These are phyloP conservation scores for Fregata magnificens DNA, from an alignment of 2,113 vertebrate genomes.

Conservation along the genomic window DNA sequence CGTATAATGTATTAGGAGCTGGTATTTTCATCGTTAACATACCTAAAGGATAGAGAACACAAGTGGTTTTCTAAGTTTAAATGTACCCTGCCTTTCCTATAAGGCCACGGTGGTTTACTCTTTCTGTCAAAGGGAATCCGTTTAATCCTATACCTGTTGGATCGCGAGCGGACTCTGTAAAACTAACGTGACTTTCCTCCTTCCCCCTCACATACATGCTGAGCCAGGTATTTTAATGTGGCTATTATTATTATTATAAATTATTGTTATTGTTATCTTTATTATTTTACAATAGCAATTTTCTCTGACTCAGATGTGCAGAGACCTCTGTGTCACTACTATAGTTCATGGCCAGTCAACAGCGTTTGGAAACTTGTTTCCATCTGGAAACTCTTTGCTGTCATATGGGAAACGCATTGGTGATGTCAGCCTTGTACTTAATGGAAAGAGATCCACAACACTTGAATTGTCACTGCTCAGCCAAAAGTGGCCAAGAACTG, in stretches of 20 bases:
- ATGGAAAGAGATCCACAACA: background rate
- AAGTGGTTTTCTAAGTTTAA: background rate
- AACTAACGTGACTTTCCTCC: background rate
- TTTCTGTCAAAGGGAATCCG: background rate
- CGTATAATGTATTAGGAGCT: background rate
- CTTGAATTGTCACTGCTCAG: background rate
- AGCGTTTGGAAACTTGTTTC: background rate
- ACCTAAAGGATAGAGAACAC: background rate
- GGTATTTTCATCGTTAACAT: background rate
- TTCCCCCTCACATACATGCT: background rate
- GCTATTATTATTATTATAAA: background rate
- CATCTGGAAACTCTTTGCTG: slow-evolving; percentile 51
- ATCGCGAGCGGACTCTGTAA: background rate
- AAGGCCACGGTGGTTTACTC: background rate
- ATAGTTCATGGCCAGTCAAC: background rate
- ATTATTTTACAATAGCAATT: background rate
- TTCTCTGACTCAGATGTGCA: background rate
- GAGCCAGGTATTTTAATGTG: background rate
- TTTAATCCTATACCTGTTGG: background rate
- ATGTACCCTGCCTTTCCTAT: background rate
- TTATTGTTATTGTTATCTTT: background rate
- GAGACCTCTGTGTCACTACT: background rate
- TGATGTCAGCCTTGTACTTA: slow-evolving; percentile 11
- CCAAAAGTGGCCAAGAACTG: background rate
- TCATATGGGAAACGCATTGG: slow-evolving; percentile 31